These are phyloP conservation scores for Sebastiscus albofasciatus DNA, from an alignment of 2,797 vertebrate species.

Conservation along the genomic window DNA sequence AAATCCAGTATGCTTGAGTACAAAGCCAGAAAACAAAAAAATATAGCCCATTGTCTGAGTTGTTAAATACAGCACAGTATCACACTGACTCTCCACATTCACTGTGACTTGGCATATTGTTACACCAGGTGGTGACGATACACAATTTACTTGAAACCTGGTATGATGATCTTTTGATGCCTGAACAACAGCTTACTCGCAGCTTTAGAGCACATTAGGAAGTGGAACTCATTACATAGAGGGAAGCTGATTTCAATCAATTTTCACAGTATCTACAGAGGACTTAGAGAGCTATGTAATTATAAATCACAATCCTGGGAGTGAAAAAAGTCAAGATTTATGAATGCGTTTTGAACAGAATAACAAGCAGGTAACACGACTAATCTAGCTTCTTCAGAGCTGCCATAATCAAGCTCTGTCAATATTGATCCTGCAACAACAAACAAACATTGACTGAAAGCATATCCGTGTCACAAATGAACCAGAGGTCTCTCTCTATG, in stretches of 20 bases:
- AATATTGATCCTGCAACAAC: constrained; percentile 59
- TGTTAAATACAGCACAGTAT: neutral
- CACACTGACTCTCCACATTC: neutral
- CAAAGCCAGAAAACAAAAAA: neutral
- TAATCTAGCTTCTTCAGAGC: constrained; percentile 33
- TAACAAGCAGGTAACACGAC: constrained; percentile 45
- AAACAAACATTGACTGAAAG: constrained; percentile 61
- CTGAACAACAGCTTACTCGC: constrained; percentile 25
- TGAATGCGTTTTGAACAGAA: constrained; percentile 29
- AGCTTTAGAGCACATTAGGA: constrained; percentile 22
- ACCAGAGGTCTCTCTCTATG: constrained; percentile 51
- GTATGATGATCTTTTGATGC: constrained; percentile 14
- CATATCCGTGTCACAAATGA: constrained; percentile 54
- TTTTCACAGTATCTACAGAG: constrained; percentile 19
- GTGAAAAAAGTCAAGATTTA: neutral
- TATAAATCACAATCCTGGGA: constrained; percentile 21
- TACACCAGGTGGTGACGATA: constrained; percentile 30
- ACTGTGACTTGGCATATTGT: constrained; percentile 24
- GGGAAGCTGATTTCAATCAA: constrained; percentile 30
- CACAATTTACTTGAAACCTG: constrained; percentile 11
- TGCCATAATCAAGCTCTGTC: constrained; percentile 38
- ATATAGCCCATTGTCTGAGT: neutral
- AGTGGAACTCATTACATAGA: constrained; percentile 12
- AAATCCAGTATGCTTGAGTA: neutral
- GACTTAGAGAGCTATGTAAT: constrained; percentile 1